These are phyloP conservation scores for Poecilia velifera DNA, from an alignment of 2,797 vertebrate genomes.

Conservation along the genomic window DNA sequence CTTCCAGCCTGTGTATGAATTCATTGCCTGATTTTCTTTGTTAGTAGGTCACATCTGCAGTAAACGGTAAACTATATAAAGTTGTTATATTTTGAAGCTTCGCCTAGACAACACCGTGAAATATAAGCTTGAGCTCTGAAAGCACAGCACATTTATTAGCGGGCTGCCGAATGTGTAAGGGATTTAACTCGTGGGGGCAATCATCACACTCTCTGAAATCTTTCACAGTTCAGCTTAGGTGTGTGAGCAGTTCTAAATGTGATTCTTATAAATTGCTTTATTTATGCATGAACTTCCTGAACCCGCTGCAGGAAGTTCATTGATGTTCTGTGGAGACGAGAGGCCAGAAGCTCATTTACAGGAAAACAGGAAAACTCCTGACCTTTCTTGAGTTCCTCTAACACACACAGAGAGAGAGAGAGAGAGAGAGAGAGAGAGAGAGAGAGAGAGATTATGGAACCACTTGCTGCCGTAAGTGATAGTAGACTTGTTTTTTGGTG, in stretches of 20 bases:
- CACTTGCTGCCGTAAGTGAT: slow-evolving; percentile 30
- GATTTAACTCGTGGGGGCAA: not conserved
- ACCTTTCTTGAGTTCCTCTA: not conserved
- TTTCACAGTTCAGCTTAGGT: not conserved
- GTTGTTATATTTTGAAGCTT: not conserved
- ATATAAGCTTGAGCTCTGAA: not conserved
- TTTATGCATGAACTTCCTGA: slow-evolving; percentile 13
- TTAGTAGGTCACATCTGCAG: not conserved
- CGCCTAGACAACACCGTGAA: not conserved
- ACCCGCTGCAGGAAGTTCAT: slow-evolving; percentile 22
- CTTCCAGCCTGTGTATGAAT: too few species aligned
- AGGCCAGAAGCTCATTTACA: slow-evolving; percentile 10
- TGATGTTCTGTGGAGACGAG: slow-evolving; percentile 23
- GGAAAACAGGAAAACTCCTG: not conserved
- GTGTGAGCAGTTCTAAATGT: not conserved
- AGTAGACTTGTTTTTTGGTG: slow-evolving; percentile 34
- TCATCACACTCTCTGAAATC: not conserved
- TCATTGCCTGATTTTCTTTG: not conserved
- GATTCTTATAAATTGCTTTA: not conserved
- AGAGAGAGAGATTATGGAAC: slow-evolving; percentile 11
- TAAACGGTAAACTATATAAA: not conserved
- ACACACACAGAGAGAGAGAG: not conserved
- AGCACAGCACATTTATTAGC: not conserved
- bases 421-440: too few species aligned
- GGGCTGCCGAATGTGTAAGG: not conserved